Base-by-base conservation (phyloP, 2,113 vertebrate genomes). In the Astatotilapia flaviijosephi region DNA sequence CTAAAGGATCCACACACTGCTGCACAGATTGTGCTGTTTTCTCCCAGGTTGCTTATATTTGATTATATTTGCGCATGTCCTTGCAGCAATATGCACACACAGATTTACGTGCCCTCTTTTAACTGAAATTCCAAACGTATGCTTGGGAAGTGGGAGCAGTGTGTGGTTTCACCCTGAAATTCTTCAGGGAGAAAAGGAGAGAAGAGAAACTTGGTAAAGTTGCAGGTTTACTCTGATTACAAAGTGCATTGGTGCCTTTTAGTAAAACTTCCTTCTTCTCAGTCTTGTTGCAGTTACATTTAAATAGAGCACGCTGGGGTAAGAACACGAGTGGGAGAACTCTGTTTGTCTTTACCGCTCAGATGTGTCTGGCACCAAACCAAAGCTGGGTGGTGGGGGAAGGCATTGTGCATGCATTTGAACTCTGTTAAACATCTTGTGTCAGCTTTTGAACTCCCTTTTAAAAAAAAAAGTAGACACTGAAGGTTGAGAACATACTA, bases 121-220 rank as follows among this genome's bases (percentile, higher is more conserved):
- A 26, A 82, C 81, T 68, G 56, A 84, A 92, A 88, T 79, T 91
- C 86, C 85, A 85, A 54, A 12, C 60, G 70, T 28, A 26, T n/a
- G 80, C 3, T n/a, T 83, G 17, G 62, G 70, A 86, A 84, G 75
- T 4, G 15, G 68, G 35, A 91, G 83, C 70, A 35, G 11, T 2
- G 75, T 89, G 90, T 77, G 90, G 89, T 91, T 95, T 89, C 51
- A 73, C 84, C 82, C 80, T 88, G 79, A 84, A 90, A 82, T 88
- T 84, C 79, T 88, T 21, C 75, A 15, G 45, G 4, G 5, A 56
- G 6, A 53, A 23, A 70, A 65, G 19, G n/a, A 42, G 35, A 5
- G 6, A 17, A 17, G 19, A 79, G 83, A 89, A 92, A 79, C 47
- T 79, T 89, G 88, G 73, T 58, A 83, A 65, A 90, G 84, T 92